Percentiles rank a stretch among this genome's conserved stretches.
Evolutionary conservation across 2,888 invertebrate species (phyloP).

Genomic region (Camponotus fellah): DNA sequence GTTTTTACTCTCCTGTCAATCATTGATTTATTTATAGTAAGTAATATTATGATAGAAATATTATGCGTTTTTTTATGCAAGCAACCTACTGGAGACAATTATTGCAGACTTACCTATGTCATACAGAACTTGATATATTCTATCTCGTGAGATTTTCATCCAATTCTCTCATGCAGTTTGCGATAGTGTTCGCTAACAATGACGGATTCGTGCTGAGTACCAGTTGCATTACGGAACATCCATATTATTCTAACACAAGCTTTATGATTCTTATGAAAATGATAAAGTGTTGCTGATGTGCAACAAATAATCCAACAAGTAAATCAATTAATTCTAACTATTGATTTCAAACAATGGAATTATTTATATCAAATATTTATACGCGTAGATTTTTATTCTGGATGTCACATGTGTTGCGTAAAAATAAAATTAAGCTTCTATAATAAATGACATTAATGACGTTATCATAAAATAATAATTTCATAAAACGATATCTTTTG

Average conservation of each 20-base stretch:
- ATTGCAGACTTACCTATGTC: slow-evolving; percentile 37
- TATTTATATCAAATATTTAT: neutral
- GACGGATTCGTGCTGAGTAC: slow-evolving; percentile 42
- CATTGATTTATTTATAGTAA: neutral
- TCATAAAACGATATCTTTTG: slow-evolving; percentile 1
- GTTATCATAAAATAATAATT: neutral
- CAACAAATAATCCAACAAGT: neutral
- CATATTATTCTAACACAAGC: slow-evolving; percentile 26
- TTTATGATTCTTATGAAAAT: slow-evolving; percentile 5
- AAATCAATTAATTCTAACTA: neutral
- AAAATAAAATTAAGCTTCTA: neutral
- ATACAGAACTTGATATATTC: slow-evolving; percentile 19
- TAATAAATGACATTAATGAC: neutral
- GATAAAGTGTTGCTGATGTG: neutral
- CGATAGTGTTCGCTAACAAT: slow-evolving; percentile 24
- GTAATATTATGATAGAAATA: neutral
- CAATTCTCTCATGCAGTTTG: slow-evolving; percentile 17
- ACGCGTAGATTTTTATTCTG: slow-evolving; percentile 1
- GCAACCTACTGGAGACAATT: slow-evolving; percentile 23
- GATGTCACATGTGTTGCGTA: neutral
- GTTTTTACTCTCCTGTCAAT: neutral
- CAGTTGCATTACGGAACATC: slow-evolving; percentile 51
- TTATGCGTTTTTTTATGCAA: neutral
- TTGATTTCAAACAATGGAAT: neutral
- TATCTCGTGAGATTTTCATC: slow-evolving; percentile 31